Base-by-base conservation (phyloP, 2,113 vertebrate species). In the Hippolais icterina region DNA sequence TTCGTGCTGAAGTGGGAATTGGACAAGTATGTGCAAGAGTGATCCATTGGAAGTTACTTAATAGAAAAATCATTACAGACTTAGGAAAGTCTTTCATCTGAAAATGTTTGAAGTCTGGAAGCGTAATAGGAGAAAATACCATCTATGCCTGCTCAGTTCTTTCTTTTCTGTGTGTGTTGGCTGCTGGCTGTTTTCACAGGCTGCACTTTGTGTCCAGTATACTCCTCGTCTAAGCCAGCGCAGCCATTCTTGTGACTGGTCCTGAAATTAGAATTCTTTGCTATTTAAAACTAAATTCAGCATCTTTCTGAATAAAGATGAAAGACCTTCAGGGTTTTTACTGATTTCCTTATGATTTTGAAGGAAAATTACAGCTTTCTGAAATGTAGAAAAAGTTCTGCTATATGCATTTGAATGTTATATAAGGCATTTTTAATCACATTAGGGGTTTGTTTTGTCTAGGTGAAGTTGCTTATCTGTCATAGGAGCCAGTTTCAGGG, bases 371-470 rank as follows among this genome's bases (percentile, higher is more conserved):
- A 41, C 2, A 41, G 46, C 24, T 70, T 70, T 68, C 56, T 89
- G 69, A 87, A 87, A 69, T 53, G 23, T 42, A 31, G 61, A 72
- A 71, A n/a, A 64, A 4, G 3, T 76, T 94, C 21, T 87, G 35
- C 31, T 5, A 1, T 35, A 10, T 47, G 50, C 39, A 21, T 69
- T 79, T 87, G 41, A 65, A 65, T 5, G 3, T 37, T 90, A 83
- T 76, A 50, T 17, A 42, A 65, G 20, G 29, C 29, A 54, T 91
- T 93, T 95, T 90, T 54, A 91, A 95, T 96, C 54, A 88, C 39
- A 47, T 77, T 76, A 90, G 49, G 10, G n/a, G 11, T 42, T 93
- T 95, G 61, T 90, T 93, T 78, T 91, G 84, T 94, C 65, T 92
- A 39, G 37, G 33, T 52, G 64, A 59, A 87, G 81, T 54, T 91